These are phyloP conservation scores for Macaria liturata DNA, from an alignment of 2,888 invertebrate genomes.

Conservation along the genomic window DNA sequence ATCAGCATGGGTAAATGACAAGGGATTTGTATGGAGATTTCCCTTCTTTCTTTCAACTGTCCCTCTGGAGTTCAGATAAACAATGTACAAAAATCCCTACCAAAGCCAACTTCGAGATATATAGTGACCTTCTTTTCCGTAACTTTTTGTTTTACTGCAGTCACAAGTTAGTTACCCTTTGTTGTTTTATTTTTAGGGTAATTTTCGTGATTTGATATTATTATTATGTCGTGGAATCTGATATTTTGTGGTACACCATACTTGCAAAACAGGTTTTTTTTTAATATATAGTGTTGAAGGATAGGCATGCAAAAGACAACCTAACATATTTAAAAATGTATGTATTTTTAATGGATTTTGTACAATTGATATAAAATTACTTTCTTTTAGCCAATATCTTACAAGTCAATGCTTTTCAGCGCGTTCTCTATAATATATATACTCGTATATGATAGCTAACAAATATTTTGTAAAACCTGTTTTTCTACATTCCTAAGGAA, in stretches of 20 bases:
- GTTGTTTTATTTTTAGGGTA: conserved; percentile 10
- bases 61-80: conserved; percentile 64
- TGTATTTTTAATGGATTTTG: not conserved
- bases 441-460: too few relatives aligned
- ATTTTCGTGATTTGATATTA: conserved; percentile 10
- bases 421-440: too few relatives aligned
- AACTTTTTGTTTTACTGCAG: conserved; percentile 47
- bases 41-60: conserved; percentile 53
- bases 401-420: too few relatives aligned
- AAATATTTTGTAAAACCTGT: too few relatives aligned
- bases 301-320: too few relatives aligned
- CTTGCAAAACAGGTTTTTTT: too few relatives aligned
- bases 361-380: not conserved
- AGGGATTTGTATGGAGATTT: conserved; percentile 38
- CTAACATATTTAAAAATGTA: too few relatives aligned
- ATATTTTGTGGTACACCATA: not conserved
- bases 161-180: conserved; percentile 17
- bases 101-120: conserved; percentile 48
- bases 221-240: not conserved
- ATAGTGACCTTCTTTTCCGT: conserved; percentile 50
- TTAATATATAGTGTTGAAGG: too few relatives aligned
- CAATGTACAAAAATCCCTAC: conserved; percentile 55
- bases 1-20: not conserved
- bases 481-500: too few relatives aligned
- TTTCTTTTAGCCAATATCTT: not conserved